Conservation (phyloP, 2,888 invertebrate genomes). For the Stictocephala bisonia region DNA sequence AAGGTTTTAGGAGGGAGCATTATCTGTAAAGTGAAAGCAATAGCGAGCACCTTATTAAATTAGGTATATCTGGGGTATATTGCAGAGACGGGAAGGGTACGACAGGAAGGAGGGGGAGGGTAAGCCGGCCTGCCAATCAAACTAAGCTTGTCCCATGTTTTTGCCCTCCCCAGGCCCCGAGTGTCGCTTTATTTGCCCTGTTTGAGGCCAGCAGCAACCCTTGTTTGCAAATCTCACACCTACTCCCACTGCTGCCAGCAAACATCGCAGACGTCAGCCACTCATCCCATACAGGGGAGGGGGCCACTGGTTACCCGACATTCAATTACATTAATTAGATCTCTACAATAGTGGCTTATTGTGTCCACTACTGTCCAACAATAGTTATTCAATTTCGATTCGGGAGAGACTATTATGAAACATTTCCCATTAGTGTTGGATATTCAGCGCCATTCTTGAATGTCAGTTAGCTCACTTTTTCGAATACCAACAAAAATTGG, state of each 20-base stretch:
- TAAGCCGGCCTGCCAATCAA: constrained; percentile 38
- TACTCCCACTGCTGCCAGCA: background rate
- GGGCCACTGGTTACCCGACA: too few species aligned
- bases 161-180: background rate
- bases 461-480: too few species aligned
- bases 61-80: constrained; percentile 42
- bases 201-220: constrained; percentile 4
- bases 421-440: too few species aligned
- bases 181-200: constrained; percentile 9
- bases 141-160: constrained; percentile 25
- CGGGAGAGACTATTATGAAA: too few species aligned
- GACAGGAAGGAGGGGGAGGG: background rate
- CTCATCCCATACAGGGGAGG: too few species aligned
- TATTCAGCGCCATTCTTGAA: too few species aligned
- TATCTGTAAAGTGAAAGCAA: constrained; percentile 39
- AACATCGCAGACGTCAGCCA: too few species aligned
- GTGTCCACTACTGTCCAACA: too few species aligned
- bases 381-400: too few species aligned
- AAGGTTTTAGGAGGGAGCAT: constrained; percentile 4
- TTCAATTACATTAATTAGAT: too few species aligned
- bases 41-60: constrained; percentile 40
- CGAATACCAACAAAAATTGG: too few species aligned
- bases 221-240: constrained; percentile 37
- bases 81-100: constrained; percentile 6
- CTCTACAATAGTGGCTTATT: too few species aligned